Evolutionary conservation across 1,140 invertebrate species (phyloP), one percentile per base, ranked within the genome.

Genomic region (Subanguina moxae): DNA sequence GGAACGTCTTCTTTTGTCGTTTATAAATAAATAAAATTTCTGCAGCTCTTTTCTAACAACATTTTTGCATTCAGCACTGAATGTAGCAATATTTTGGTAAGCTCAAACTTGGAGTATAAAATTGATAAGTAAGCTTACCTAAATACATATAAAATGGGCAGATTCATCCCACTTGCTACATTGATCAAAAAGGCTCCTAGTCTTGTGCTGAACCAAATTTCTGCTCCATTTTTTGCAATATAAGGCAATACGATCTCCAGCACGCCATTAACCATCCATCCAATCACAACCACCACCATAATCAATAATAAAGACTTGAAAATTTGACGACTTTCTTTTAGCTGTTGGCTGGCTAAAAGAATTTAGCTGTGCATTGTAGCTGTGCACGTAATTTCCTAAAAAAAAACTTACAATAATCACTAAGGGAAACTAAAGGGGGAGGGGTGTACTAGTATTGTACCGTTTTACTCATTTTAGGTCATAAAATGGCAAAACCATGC

Each of bases 301-400:
- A 52, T 52, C n/a, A 52, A 7, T 3, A 52, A 7, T 25, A 52
- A 25, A 52, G 48, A 52, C 23, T 52, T 52, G 23, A 52, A 52
- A 52, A 52, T 52, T 19, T 25, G 48, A 19, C 48, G n/a, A 25
- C n/a, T 52, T 52, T 52, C 48, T 25, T 52, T 52, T 25, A 52
- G 3, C 15, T 25, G 48, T 15, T 25, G 23, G 17, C 3, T 52
- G 23, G 23, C n/a, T 52, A 15, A 52, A 25, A 21, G 8, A 52
- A 19, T 7, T 52, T 52, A 52, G 17, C 8, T n/a, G n/a, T n/a
- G n/a, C n/a, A n/a, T n/a, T n/a, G n/a, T n/a, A n/a, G n/a, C n/a
- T n/a, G n/a, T n/a, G n/a, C n/a, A n/a, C n/a, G n/a, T n/a, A n/a
- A n/a, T n/a, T n/a, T n/a, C n/a, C n/a, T n/a, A n/a, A n/a, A n/a